These are phyloP conservation scores for Mormoops blainvillei DNA, from an alignment of 2,113 vertebrate genomes.

Conservation along the genomic window DNA sequence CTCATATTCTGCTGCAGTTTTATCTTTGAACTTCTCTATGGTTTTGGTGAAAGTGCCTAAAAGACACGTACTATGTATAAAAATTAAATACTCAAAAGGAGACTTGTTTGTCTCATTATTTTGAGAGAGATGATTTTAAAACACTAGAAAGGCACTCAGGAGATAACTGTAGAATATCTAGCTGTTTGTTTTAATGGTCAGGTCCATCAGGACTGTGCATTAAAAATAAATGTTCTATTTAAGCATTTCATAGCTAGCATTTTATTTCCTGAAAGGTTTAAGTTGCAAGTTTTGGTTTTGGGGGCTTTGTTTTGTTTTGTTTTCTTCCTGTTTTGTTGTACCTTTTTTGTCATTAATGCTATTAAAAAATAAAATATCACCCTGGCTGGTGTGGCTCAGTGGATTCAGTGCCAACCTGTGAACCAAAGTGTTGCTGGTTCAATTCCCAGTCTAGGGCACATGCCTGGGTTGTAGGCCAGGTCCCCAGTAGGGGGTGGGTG, in stretches of 20 bases:
- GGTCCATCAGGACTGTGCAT: not conserved
- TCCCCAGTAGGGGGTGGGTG: too few relatives aligned
- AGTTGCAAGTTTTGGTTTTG: not conserved
- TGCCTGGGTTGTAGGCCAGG: too few relatives aligned
- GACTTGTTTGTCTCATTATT: not conserved
- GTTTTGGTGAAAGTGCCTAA: not conserved
- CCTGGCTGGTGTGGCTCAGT: too few relatives aligned
- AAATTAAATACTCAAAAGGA: not conserved
- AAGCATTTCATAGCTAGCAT: not conserved
- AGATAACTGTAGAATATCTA: not conserved
- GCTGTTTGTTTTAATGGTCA: not conserved
- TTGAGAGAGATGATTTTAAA: not conserved
- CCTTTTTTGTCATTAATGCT: not conserved
- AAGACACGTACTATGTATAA: slow-evolving; percentile 35
- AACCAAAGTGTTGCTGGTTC: too few relatives aligned
- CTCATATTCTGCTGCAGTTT: not conserved
- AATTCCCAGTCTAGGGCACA: too few relatives aligned
- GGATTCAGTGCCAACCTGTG: too few relatives aligned
- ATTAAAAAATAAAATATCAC: not conserved
- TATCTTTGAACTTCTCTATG: not conserved
- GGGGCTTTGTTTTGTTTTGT: not conserved
- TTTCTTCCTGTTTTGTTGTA: not conserved
- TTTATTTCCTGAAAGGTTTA: not conserved
- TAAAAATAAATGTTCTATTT: not conserved
- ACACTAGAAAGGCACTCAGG: not conserved